These are phyloP conservation scores for Propithecus deckenii DNA, from an alignment of 2,797 vertebrate species.

Conservation along the genomic window DNA sequence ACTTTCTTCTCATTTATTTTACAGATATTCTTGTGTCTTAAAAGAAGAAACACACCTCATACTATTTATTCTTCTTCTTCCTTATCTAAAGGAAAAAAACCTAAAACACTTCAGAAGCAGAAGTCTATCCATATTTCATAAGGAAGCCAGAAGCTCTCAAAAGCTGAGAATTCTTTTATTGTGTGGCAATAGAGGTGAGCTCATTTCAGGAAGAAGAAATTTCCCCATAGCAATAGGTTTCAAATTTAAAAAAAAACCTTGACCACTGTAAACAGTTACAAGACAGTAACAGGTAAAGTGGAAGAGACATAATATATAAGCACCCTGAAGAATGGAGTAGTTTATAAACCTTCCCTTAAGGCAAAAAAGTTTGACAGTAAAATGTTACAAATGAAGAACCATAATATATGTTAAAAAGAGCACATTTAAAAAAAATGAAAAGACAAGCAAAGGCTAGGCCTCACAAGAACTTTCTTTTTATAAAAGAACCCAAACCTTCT, in stretches of 20 bases:
- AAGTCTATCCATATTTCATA: conserved; percentile 68
- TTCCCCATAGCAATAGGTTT: conserved; percentile 54
- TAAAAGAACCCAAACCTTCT: conserved; percentile 5
- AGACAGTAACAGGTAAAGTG: not conserved
- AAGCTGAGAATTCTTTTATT: conserved; percentile 58
- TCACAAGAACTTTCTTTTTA: not conserved
- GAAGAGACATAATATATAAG: conserved; percentile 21
- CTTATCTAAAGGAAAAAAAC: conserved; percentile 51
- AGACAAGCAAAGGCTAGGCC: conserved; percentile 23
- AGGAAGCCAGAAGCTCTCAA: conserved; percentile 63
- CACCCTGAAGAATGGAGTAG: not conserved
- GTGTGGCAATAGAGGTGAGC: conserved; percentile 55
- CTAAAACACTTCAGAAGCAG: conserved; percentile 69
- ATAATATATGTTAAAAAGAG: conserved; percentile 20
- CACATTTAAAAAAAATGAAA: conserved; percentile 35
- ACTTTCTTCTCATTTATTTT: conserved; percentile 45
- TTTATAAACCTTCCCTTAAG: conserved; percentile 17
- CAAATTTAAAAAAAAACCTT: conserved; percentile 52
- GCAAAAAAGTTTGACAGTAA: conserved; percentile 1
- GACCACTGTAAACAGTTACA: conserved; percentile 29
- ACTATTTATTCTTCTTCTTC: conserved; percentile 52
- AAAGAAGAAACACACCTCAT: conserved; percentile 41
- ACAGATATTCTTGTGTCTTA: conserved; percentile 23
- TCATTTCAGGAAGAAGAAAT: conserved; percentile 60
- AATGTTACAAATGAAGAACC: conserved; percentile 38